Evolutionary conservation across 2,113 vertebrate species (phyloP), one percentile per base, ranked within the genome.

Genomic region (Corythoichthys intestinalis): DNA sequence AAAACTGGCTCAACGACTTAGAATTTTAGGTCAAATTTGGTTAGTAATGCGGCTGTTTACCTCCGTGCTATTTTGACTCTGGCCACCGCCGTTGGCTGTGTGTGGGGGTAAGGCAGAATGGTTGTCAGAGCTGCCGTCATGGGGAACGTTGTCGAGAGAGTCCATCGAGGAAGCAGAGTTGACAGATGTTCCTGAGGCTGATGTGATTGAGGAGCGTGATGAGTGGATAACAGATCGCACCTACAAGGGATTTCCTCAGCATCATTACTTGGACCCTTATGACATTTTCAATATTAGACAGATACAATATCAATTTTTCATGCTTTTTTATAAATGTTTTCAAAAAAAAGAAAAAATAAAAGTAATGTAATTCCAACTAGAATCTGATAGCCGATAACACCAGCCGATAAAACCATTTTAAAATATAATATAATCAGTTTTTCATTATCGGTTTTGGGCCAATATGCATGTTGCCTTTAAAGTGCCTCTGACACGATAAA

Each of bases 121-220:
- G 54, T 93, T 81, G 65, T 98, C 96, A 17, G 93, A 82, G 1
- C 98, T 95, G 28, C 91, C 90, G 70, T 92, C 90, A 75, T 91
- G 91, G 0, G 82, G 86, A 67, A 96, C 93, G 56, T 96, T 95
- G 89, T 99, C 96, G 89, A 99, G 75, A 6, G 97, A 98, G 72
- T 99, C 97, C 95, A 98, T 95, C 77, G 88, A 90, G 7, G 88
- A 90, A 39, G 89, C 89, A 0, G 88, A 91, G 80, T 88, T 88
- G 1, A 90, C 81, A 0, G 87, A 87, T 0, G 80, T 73, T 0
- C 85, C 88, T 1, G 91, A 92, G 2, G 94, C 94, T 0, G 97
- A 98, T 59, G 94, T 94, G 67, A 95, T 72, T 70, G 96, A 98
- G 72, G 96, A 97, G 70, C 94, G 94, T 4, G 96, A 95, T 39